phyloP scores from a whole-genome alignment of 1,140 invertebrate genomes.

The Euschistus heros region DNA sequence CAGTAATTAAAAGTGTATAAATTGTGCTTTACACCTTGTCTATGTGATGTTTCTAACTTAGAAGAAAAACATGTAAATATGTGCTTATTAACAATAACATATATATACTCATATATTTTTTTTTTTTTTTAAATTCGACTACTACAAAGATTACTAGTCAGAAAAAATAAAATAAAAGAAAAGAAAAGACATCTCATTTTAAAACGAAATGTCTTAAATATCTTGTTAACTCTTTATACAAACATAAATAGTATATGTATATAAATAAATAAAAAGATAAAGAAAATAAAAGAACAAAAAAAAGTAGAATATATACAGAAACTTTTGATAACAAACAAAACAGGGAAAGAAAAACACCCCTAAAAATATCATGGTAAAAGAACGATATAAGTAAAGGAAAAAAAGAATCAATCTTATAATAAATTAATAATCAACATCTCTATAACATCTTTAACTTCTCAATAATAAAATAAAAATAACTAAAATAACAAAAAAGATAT shows the following conservation, averaged over 20 bases:
- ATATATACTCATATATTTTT: no score
- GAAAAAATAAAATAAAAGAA: no score
- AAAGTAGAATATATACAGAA: background rate
- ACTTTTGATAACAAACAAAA: background rate
- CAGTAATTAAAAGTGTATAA: background rate
- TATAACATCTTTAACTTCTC: background rate
- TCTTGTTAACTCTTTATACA: background rate
- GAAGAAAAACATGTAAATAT: no score
- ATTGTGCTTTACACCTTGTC: no score
- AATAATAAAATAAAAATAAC: background rate
- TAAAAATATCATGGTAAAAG: background rate
- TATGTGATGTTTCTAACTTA: no score
- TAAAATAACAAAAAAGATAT: background rate
- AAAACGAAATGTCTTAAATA: no score
- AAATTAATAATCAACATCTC: slow-evolving; percentile 1
- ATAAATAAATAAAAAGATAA: background rate
- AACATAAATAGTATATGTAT: background rate
- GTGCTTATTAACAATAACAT: no score
- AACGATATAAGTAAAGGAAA: background rate
- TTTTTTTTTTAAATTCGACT: no score
- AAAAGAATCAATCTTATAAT: background rate
- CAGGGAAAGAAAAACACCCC: background rate
- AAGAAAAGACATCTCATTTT: no score
- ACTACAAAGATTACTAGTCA: no score
- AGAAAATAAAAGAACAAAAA: background rate